Evolutionary conservation across 2,113 vertebrate species (phyloP).

Genomic region (Maccullochella peelii): DNA sequence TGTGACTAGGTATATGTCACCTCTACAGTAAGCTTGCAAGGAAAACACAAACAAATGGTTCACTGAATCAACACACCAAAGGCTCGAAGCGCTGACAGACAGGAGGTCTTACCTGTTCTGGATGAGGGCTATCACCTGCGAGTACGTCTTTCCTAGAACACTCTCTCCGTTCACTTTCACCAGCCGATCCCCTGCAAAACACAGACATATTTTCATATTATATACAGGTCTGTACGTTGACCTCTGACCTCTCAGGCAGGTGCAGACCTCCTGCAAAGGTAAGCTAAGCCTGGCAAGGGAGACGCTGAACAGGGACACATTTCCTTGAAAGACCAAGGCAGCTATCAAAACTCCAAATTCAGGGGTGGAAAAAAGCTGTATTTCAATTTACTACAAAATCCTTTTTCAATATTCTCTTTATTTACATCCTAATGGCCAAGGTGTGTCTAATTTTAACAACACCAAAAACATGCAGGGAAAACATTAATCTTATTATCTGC

Average conservation of each 20-base stretch:
- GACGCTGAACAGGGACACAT: not conserved
- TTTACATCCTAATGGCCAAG: not conserved
- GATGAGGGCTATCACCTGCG: slow-evolving; percentile 97
- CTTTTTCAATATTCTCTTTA: not conserved
- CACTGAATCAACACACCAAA: slow-evolving; percentile 13
- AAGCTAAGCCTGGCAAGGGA: not conserved
- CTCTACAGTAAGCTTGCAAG: not conserved
- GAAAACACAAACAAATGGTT: slow-evolving; percentile 25
- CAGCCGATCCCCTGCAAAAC: slow-evolving; percentile 90
- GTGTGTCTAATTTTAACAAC: slow-evolving; percentile 27
- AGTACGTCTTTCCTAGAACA: slow-evolving; percentile 96
- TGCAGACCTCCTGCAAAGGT: not conserved
- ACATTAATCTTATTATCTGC: not conserved
- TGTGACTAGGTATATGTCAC: not conserved
- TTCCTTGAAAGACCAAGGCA: not conserved
- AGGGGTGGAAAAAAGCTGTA: not conserved
- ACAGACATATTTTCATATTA: slow-evolving; percentile 12
- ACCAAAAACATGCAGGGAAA: slow-evolving; percentile 3
- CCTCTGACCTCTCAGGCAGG: not conserved
- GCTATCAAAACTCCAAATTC: not conserved
- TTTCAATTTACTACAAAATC: not conserved
- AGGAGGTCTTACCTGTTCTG: slow-evolving; percentile 92
- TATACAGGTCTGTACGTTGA: accelerated
- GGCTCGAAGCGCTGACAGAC: not conserved
- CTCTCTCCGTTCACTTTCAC: slow-evolving; percentile 98